These are phyloP conservation scores for Grammomys surdaster DNA, from an alignment of 2,113 vertebrate genomes.

Conservation along the genomic window DNA sequence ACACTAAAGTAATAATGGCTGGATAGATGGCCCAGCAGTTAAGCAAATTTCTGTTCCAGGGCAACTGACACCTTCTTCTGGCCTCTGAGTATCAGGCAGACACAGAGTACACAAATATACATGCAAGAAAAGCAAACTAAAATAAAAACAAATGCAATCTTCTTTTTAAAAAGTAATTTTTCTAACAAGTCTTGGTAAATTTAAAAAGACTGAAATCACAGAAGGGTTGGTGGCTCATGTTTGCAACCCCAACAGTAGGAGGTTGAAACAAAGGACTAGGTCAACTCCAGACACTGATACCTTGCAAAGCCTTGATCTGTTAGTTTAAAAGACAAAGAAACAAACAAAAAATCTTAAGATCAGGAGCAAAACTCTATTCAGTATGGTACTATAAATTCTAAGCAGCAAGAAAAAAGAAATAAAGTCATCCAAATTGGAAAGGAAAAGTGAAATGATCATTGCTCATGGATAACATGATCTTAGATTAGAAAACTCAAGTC, in stretches of 20 bases:
- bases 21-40: background rate
- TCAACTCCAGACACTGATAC: too few relatives aligned
- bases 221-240: background rate
- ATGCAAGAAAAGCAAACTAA: background rate
- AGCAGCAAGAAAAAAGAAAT: background rate
- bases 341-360: background rate
- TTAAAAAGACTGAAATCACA: background rate
- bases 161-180: background rate
- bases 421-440: background rate
- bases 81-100: background rate
- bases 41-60: background rate
- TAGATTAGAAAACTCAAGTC: background rate
- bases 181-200: background rate
- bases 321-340: background rate
- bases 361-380: background rate
- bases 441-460: background rate
- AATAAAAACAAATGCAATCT: background rate
- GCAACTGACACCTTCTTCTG: background rate
- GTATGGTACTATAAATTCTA: background rate
- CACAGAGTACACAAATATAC: background rate
- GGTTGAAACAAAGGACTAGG: background rate
- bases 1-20: background rate
- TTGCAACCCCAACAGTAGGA: background rate
- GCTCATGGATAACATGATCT: background rate
- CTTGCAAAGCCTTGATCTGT: background rate